Conservation (phyloP, 2,797 vertebrate genomes). For the Bradypus variegatus region DNA sequence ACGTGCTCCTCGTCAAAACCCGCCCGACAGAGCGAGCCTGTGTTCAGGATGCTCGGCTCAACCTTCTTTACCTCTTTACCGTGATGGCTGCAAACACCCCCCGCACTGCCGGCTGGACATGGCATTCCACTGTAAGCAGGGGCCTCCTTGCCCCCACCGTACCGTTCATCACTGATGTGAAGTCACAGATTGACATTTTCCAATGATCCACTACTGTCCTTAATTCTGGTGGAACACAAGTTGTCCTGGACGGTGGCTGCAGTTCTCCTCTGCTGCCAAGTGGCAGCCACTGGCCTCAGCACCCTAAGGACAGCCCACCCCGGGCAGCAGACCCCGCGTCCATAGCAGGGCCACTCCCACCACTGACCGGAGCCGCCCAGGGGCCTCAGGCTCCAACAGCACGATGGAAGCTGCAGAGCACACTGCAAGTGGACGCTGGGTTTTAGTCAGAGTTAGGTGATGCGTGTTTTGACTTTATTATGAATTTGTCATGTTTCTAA, state of each 20-base stretch:
- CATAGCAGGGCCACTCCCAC: too few species aligned
- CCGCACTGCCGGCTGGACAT: fast-evolving
- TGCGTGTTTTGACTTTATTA: neutral
- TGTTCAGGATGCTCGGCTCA: fast-evolving
- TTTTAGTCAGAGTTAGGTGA: neutral
- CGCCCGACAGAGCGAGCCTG: fast-evolving
- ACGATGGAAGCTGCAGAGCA: neutral
- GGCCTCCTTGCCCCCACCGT: fast-evolving
- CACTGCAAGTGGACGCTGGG: neutral
- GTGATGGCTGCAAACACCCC: fast-evolving
- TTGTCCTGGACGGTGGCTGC: neutral
- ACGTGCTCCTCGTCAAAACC: too few species aligned
- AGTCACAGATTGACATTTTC: neutral
- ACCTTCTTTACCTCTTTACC: fast-evolving
- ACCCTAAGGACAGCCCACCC: neutral
- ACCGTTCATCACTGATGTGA: neutral
- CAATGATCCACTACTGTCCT: too few species aligned
- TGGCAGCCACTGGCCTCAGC: too few species aligned
- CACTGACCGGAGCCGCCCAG: neutral
- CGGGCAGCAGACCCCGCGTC: fast-evolving
- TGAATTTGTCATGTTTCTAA: conserved; percentile 5
- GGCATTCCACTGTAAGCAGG: fast-evolving
- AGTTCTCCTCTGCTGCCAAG: neutral
- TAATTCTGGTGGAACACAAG: too few species aligned
- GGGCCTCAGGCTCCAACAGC: neutral